Conservation (phyloP, 2,888 invertebrate species). For the Aphidoletes aphidimyza region DNA sequence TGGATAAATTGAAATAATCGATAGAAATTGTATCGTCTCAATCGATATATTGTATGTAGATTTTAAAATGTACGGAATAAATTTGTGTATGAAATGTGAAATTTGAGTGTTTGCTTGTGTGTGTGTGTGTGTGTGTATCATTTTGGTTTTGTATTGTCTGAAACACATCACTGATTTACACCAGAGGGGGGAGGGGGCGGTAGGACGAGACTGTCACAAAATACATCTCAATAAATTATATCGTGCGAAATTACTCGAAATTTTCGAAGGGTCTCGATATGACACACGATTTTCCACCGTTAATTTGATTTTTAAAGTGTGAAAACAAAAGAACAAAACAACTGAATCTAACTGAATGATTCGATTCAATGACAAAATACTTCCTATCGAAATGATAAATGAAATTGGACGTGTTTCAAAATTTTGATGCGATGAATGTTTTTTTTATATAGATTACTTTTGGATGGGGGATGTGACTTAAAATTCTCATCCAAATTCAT, state of each 20-base stretch:
- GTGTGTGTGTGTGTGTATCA: neutral
- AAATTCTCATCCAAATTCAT: neutral
- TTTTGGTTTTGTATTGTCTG: slow-evolving; percentile 38
- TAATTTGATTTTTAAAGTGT: neutral
- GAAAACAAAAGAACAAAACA: neutral
- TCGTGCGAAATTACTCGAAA: neutral
- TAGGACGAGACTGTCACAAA: neutral
- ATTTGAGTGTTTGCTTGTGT: too few species aligned
- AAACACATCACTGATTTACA: slow-evolving; percentile 42
- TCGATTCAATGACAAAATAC: neutral
- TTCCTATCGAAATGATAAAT: neutral
- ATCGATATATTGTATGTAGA: neutral
- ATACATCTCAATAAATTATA: neutral
- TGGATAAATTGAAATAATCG: too few species aligned
- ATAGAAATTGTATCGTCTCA: neutral
- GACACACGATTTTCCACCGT: neutral
- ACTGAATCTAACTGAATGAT: neutral
- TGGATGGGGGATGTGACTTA: neutral
- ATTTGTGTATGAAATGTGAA: too few species aligned
- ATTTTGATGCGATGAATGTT: neutral
- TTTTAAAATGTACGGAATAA: neutral
- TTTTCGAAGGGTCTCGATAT: neutral
- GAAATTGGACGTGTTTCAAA: slow-evolving; percentile 5
- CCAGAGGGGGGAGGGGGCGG: too few species aligned
- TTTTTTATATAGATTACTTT: too few species aligned